Evolutionary conservation across 1,140 invertebrate species (phyloP), one percentile per base, ranked within the genome.

Genomic region (Pseudomyrmex pallidus): DNA sequence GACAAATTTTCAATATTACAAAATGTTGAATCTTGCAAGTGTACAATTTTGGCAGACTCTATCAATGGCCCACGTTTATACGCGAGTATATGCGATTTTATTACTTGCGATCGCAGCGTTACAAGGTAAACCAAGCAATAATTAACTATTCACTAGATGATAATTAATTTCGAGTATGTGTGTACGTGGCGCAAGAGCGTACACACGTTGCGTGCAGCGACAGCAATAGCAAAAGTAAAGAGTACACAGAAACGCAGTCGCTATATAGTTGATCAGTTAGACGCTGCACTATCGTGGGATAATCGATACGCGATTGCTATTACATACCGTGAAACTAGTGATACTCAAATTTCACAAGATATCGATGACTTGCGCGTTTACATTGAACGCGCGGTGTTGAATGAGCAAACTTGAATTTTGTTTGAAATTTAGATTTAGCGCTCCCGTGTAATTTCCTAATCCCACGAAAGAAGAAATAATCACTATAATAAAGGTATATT

Each of bases 101-200:
- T 70, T 70, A 56, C 25, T 17, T 20, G 3, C 44, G 44, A 80
- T 80, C 59, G 54, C 5, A 35, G 12, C 66, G 15, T 66, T 59
- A 12, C 66, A 68, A 68, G 35, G 20, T 78, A 57, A 78, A 52
- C 5, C 76, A 57, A 70, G 54, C 22, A 46, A 62, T 80, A 80
- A 80, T 80, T 80, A 80, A 80, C 70, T 80, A 80, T 80, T 59
- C 44, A 20, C 54, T 48, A 20, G 44, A n/a, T 70, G 66, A 80
- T 80, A 80, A 80, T 80, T 80, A 70, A 80, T 70, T 80, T 68
- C 35, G 35, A 25, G 52, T 35, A 44, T 57, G 35, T 44, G 68
- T 62, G n/a, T 35, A 35, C 35, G 35, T 35, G 35, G 5, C 35
- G 35, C 35, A 35, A 35, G 5, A 35, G 12, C 22, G 25, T 46